Evolutionary conservation across 2,113 vertebrate genomes (phyloP).

Genomic region (Psephotus haematonotus): DNA sequence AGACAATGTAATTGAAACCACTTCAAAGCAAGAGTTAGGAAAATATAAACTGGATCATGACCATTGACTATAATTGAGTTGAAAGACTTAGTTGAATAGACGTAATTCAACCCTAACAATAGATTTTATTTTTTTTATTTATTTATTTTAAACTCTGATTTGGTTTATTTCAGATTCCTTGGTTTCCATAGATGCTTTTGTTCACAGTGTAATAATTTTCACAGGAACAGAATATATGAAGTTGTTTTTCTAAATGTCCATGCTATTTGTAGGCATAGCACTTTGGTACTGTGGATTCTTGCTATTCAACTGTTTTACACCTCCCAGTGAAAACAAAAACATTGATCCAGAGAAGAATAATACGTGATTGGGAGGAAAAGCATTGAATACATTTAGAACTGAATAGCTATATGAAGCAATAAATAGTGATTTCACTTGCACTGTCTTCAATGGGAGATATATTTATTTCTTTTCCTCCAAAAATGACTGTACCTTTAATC

Average conservation of each 20-base stretch:
- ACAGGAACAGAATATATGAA: not conserved
- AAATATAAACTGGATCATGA: constrained; percentile 3
- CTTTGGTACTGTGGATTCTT: not conserved
- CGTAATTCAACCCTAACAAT: not conserved
- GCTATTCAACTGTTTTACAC: not conserved
- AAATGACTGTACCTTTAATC: not conserved
- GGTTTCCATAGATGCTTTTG: not conserved
- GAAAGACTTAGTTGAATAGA: not conserved
- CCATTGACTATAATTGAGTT: not conserved
- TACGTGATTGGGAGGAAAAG: not conserved
- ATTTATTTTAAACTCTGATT: not conserved
- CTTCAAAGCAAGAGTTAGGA: constrained; percentile 19
- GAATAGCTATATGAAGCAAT: not conserved
- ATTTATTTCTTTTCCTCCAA: not conserved
- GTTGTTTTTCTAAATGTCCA: not conserved
- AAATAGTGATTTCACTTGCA: not conserved
- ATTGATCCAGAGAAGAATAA: not conserved
- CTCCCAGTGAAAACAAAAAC: not conserved
- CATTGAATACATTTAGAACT: not conserved
- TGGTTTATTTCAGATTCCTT: not conserved
- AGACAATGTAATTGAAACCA: not conserved
- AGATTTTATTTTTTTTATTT: not conserved
- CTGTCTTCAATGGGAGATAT: not conserved
- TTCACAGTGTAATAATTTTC: not conserved
- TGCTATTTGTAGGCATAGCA: not conserved